Conservation (phyloP, 2,113 vertebrate genomes). For the Rynchops niger region DNA sequence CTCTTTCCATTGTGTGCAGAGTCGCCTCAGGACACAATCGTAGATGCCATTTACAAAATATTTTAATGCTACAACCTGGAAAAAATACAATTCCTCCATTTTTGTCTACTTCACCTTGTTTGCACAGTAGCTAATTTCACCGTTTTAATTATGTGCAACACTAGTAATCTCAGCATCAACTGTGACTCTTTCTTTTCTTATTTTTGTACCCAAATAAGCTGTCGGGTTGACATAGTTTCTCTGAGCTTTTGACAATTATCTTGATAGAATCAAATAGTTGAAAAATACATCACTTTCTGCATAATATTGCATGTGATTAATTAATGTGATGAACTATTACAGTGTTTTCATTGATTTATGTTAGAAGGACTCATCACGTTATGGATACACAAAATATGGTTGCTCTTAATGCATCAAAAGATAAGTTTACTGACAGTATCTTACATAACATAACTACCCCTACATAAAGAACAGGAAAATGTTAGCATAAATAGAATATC, state of each 20-base stretch:
- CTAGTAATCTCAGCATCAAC: not conserved
- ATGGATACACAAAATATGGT: not conserved
- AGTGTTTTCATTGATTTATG: not conserved
- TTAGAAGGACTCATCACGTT: not conserved
- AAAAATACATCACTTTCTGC: not conserved
- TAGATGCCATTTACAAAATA: not conserved
- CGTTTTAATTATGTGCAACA: not conserved
- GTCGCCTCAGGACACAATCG: not conserved
- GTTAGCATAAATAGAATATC: not conserved
- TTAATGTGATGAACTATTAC: not conserved
- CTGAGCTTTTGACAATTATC: not conserved
- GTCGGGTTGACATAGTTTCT: not conserved
- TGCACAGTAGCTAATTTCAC: not conserved
- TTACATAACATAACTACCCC: not conserved
- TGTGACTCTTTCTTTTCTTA: not conserved
- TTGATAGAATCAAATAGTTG: not conserved
- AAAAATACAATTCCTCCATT: not conserved
- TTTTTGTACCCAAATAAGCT: not conserved
- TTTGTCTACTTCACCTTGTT: not conserved
- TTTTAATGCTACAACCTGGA: not conserved
- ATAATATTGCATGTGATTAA: not conserved
- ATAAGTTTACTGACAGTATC: not conserved
- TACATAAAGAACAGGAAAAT: not conserved
- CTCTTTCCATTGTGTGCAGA: not conserved
- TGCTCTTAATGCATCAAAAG: not conserved